phyloP scores from a whole-genome alignment of 2,888 invertebrate genomes.

The Aethes cnicana region DNA sequence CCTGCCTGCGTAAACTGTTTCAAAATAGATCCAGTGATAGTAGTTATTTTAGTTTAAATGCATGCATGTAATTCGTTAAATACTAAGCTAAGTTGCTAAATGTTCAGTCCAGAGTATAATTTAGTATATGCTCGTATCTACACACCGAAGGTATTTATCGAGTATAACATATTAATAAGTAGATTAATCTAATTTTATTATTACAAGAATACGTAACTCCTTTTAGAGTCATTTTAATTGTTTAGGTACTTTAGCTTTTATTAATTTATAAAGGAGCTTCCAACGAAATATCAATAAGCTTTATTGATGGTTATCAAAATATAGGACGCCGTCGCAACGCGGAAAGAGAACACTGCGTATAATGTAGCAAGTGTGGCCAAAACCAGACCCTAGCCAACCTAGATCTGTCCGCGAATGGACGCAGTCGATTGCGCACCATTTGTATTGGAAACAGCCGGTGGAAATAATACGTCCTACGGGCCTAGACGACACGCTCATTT shows the following conservation, averaged over 20 bases:
- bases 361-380: constrained; percentile 27
- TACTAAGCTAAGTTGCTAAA: too few species aligned
- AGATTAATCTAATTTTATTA: too few species aligned
- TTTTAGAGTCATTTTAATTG: too few species aligned
- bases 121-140: too few species aligned
- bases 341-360: constrained; percentile 27
- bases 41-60: neutral
- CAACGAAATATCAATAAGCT: too few species aligned
- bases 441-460: constrained; percentile 16
- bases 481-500: neutral
- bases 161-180: too few species aligned
- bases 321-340: constrained; percentile 29
- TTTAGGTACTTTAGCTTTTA: too few species aligned
- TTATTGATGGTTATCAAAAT: constrained; percentile 22
- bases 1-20: constrained; percentile 21
- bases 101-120: too few species aligned
- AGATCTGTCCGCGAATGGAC: constrained; percentile 15
- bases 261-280: too few species aligned
- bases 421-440: constrained; percentile 13
- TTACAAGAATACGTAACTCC: too few species aligned
- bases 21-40: constrained; percentile 11
- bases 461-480: constrained; percentile 5
- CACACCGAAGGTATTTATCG: too few species aligned
- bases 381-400: constrained; percentile 22
- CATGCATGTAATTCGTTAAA: too few species aligned